These are phyloP conservation scores for Ramphastos sulfuratus DNA, from an alignment of 2,113 vertebrate genomes.

Conservation along the genomic window DNA sequence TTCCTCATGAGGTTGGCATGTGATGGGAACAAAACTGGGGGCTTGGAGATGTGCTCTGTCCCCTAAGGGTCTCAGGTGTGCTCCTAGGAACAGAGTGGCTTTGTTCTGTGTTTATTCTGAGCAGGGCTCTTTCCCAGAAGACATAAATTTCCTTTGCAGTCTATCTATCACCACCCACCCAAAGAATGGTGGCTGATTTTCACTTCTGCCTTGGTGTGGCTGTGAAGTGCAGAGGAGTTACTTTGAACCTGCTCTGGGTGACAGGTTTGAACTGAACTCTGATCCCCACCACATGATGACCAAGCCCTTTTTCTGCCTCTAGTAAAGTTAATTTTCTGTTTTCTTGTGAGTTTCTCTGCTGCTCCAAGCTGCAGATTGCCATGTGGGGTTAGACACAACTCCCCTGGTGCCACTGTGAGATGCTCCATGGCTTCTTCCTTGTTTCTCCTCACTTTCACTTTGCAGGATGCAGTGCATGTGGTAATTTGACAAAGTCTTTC, in stretches of 20 bases:
- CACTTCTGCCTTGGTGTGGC: conserved; percentile 10
- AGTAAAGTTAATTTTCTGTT: neutral
- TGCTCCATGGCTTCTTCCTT: neutral
- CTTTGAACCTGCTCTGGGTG: conserved; percentile 31
- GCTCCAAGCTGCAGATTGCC: neutral
- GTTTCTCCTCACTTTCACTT: neutral
- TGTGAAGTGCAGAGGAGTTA: neutral
- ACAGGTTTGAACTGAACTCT: conserved; percentile 25
- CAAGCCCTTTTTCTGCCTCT: neutral
- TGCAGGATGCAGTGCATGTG: neutral
- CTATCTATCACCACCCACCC: neutral
- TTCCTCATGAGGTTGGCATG: neutral
- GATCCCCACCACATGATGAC: neutral
- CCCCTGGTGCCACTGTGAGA: rapidly evolving
- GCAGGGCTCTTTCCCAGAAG: neutral
- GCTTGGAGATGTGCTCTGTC: neutral
- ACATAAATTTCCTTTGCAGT: neutral
- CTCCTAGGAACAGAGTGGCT: neutral
- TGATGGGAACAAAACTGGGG: neutral
- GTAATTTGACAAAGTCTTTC: neutral
- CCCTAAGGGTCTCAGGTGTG: neutral
- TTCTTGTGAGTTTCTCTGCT: neutral
- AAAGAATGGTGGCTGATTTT: neutral
- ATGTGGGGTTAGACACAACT: neutral
- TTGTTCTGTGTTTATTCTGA: neutral